A percentile compares a stretch with the other conserved stretches of the same genome.
Conservation (phyloP, 2,888 invertebrate genomes). For the Argyresthia albistria region DNA sequence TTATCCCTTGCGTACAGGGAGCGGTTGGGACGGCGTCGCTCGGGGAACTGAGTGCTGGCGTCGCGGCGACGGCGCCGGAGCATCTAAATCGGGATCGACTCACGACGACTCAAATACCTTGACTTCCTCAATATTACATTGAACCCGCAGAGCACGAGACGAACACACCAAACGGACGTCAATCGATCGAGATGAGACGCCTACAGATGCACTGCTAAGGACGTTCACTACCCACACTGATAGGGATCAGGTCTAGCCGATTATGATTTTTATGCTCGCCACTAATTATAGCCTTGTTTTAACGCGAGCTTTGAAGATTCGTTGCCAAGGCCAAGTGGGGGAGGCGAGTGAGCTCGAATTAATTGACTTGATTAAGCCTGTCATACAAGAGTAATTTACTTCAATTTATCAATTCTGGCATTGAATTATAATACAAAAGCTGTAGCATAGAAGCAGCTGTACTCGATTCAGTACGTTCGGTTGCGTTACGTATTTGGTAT, state of each 20-base stretch:
- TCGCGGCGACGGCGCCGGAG: slow-evolving; percentile 63
- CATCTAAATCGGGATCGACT: slow-evolving; percentile 71
- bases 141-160: slow-evolving; percentile 62
- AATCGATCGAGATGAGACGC: slow-evolving; percentile 36
- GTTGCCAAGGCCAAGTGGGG: background rate
- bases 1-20: slow-evolving; percentile 33
- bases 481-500: background rate
- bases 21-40: slow-evolving; percentile 60
- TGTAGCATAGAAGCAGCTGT: too few species aligned
- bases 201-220: slow-evolving; percentile 31
- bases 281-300: background rate
- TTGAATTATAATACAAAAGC: too few species aligned
- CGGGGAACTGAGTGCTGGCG: slow-evolving; percentile 58
- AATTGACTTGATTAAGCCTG: background rate
- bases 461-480: too few species aligned
- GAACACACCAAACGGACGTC: slow-evolving; percentile 63
- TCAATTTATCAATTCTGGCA: background rate
- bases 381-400: background rate
- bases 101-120: slow-evolving; percentile 71
- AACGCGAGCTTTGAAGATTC: background rate
- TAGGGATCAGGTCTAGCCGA: background rate
- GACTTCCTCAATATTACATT: slow-evolving; percentile 73
- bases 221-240: background rate
- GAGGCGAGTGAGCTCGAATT: background rate
- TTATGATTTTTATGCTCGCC: background rate